These are phyloP conservation scores for Halisarca cf. caerulea DNA, from an alignment of 37 sponge, comb jelly and placozoan species.

Conservation along the genomic window DNA sequence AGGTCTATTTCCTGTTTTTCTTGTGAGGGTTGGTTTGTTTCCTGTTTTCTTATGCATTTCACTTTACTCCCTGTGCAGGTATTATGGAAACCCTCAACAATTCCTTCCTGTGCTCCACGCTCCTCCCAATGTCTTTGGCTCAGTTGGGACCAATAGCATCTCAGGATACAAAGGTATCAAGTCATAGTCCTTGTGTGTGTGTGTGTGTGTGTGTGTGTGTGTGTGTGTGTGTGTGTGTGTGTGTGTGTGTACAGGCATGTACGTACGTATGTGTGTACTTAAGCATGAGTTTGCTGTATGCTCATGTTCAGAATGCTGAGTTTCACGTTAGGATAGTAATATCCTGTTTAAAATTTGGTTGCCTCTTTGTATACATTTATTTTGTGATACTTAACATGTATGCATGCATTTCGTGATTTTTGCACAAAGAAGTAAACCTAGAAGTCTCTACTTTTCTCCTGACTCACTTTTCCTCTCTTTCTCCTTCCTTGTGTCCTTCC, in stretches of 20 bases:
- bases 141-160: slow-evolving; percentile 81
- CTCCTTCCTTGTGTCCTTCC: background rate
- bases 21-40: too few species aligned
- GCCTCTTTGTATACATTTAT: too few species aligned
- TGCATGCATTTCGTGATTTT: too few species aligned
- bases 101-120: slow-evolving; percentile 80
- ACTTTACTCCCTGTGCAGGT: background rate
- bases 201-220: background rate
- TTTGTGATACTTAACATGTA: too few species aligned
- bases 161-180: slow-evolving; percentile 60
- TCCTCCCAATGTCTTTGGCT: slow-evolving; percentile 78
- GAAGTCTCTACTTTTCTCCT: background rate
- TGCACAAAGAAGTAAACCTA: too few species aligned
- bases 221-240: background rate
- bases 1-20: too few species aligned
- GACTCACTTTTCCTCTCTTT: background rate
- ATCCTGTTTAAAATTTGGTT: too few species aligned
- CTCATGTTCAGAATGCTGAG: too few species aligned
- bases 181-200: too few species aligned
- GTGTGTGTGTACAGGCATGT: background rate
- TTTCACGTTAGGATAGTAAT: too few species aligned
- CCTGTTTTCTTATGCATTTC: background rate
- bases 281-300: background rate
- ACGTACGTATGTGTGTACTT: background rate
- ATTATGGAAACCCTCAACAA: slow-evolving; percentile 49